Percentiles rank a stretch among this genome's conserved stretches.
Evolutionary conservation across 2,797 vertebrate genomes (phyloP).

Genomic region (Pangasius larnaudii): DNA sequence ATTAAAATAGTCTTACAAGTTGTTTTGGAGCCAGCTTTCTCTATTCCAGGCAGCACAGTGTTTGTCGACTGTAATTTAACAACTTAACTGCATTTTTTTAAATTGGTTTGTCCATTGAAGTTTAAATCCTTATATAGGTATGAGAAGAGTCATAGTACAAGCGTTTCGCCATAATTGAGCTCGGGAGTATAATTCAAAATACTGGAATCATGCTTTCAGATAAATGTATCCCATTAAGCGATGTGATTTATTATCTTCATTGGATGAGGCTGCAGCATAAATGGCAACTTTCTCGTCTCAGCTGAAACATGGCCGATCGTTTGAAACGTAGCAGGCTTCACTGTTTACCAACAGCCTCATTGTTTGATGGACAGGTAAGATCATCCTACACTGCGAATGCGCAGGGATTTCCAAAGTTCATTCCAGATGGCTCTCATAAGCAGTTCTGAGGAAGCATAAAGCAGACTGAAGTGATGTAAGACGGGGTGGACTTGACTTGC

Average conservation of each 20-base stretch:
- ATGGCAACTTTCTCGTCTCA: not conserved
- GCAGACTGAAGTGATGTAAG: not conserved
- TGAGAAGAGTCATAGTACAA: not conserved
- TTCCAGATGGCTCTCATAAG: not conserved
- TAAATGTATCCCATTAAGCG: not conserved
- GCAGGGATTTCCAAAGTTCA: not conserved
- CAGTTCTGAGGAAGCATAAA: constrained; percentile 5
- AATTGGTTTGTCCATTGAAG: not conserved
- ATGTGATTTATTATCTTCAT: not conserved
- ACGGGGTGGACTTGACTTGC: not conserved
- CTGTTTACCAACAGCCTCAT: not conserved
- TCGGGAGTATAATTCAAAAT: not conserved
- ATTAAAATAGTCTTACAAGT: not conserved
- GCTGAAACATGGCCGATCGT: not conserved
- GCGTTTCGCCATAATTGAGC: not conserved
- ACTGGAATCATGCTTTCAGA: not conserved
- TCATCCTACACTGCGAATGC: not conserved
- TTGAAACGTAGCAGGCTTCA: not conserved
- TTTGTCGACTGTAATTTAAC: not conserved
- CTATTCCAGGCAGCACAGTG: not conserved
- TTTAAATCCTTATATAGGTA: not conserved
- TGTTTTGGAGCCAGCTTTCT: not conserved
- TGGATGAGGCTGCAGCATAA: not conserved
- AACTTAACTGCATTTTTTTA: not conserved
- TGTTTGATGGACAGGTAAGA: not conserved